Percentiles rank a stretch among this genome's conserved stretches.
These are phyloP conservation scores for Listronotus oregonensis DNA, from an alignment of 1,140 invertebrate genomes.

Conservation along the genomic window DNA sequence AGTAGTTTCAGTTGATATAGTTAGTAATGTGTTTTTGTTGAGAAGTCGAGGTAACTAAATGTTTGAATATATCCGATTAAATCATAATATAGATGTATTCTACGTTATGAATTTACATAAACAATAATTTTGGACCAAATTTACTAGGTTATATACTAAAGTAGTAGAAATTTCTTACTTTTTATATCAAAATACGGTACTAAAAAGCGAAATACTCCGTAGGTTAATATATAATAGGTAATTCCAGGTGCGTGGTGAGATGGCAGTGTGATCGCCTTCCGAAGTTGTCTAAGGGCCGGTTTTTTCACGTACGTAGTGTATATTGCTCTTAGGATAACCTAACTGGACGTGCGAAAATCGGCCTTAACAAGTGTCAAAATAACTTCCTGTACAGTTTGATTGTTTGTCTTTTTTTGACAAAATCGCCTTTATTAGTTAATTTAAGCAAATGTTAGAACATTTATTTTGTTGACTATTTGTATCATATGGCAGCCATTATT, in stretches of 20 bases:
- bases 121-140: conserved; percentile 30
- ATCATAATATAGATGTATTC: background rate
- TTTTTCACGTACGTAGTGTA: background rate
- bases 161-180: conserved; percentile 20
- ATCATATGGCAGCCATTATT: conserved; percentile 35
- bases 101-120: background rate
- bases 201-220: conserved; percentile 17
- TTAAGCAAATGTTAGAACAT: conserved; percentile 46
- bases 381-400: conserved; percentile 41
- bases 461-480: conserved; percentile 51
- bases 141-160: conserved; percentile 16
- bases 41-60: background rate
- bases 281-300: conserved; percentile 31
- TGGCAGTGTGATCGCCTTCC: conserved; percentile 16
- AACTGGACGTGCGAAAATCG: conserved; percentile 10
- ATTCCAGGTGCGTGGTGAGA: conserved; percentile 4
- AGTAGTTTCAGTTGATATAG: too few relatives aligned
- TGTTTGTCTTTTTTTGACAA: conserved; percentile 40
- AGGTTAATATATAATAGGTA: conserved; percentile 14
- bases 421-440: conserved; percentile 45
- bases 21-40: too few relatives aligned
- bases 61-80: background rate
- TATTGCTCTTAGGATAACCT: too few relatives aligned
- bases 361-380: conserved; percentile 21
- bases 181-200: conserved; percentile 13